These are phyloP conservation scores for Pipa parva DNA, from an alignment of 2,113 vertebrate genomes.

Conservation along the genomic window DNA sequence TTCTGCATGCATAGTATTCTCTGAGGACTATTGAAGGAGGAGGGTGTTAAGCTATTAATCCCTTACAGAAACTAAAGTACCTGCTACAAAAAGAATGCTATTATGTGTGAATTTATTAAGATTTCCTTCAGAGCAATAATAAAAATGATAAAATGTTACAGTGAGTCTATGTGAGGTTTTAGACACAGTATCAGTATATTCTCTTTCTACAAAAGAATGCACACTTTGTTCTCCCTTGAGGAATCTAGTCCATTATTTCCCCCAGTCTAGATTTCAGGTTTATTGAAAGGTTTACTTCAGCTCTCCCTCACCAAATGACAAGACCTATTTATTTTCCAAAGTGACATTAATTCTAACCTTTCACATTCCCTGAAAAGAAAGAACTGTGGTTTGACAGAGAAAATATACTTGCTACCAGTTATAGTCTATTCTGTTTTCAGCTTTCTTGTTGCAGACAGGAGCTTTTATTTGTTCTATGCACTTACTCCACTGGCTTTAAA, in stretches of 20 bases:
- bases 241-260: not conserved
- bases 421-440: not conserved
- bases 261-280: not conserved
- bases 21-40: too few species aligned
- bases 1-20: too few species aligned
- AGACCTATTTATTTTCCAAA: slow-evolving; percentile 1
- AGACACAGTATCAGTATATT: not conserved
- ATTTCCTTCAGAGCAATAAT: too few species aligned
- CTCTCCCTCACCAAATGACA: not conserved
- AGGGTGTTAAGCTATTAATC: too few species aligned
- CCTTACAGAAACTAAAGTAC: too few species aligned
- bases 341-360: slow-evolving; percentile 2
- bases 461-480: not conserved
- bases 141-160: too few species aligned
- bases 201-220: not conserved
- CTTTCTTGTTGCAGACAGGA: not conserved
- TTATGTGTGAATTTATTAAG: too few species aligned
- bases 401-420: not conserved
- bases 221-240: not conserved
- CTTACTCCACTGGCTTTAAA: not conserved
- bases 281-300: not conserved
- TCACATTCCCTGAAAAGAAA: not conserved
- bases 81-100: too few species aligned
- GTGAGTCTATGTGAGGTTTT: too few species aligned
- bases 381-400: not conserved